These are phyloP conservation scores for Pseudochirops corinnae DNA, from an alignment of 2,797 vertebrate species.

Conservation along the genomic window DNA sequence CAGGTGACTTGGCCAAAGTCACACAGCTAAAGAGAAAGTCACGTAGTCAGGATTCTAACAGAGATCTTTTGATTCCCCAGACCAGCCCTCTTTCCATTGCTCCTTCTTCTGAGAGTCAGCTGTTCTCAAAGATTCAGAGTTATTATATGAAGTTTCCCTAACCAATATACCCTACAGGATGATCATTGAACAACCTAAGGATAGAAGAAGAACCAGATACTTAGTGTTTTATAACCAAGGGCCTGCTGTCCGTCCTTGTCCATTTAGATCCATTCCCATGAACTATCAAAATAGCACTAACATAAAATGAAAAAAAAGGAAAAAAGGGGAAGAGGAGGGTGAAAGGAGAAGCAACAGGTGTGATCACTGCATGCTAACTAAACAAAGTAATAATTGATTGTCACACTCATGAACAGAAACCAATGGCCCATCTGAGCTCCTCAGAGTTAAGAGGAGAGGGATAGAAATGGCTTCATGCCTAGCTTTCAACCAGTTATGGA, in stretches of 20 bases:
- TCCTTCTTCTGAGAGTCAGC: neutral
- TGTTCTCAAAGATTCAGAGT: neutral
- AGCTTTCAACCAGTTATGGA: conserved; percentile 15
- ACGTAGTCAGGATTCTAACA: neutral
- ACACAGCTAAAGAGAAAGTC: neutral
- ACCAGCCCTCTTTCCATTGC: neutral
- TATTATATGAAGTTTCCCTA: neutral
- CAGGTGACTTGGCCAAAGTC: neutral
- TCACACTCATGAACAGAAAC: neutral
- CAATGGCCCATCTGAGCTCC: neutral
- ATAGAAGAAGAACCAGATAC: neutral
- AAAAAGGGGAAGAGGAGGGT: neutral
- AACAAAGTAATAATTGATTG: neutral
- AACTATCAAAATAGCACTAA: neutral
- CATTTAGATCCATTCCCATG: neutral
- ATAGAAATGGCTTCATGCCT: neutral
- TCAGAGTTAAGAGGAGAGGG: neutral
- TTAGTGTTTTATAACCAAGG: conserved; percentile 4
- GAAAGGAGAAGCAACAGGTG: conserved; percentile 12
- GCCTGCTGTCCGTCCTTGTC: neutral
- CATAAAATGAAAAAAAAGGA: neutral
- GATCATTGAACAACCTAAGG: neutral
- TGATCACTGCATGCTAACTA: neutral
- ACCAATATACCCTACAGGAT: neutral
- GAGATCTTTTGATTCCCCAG: neutral